Percentiles rank a stretch among this genome's conserved stretches.
These are phyloP conservation scores for Pantherophis vulpinus DNA, from an alignment of 2,797 vertebrate species.

Conservation along the genomic window DNA sequence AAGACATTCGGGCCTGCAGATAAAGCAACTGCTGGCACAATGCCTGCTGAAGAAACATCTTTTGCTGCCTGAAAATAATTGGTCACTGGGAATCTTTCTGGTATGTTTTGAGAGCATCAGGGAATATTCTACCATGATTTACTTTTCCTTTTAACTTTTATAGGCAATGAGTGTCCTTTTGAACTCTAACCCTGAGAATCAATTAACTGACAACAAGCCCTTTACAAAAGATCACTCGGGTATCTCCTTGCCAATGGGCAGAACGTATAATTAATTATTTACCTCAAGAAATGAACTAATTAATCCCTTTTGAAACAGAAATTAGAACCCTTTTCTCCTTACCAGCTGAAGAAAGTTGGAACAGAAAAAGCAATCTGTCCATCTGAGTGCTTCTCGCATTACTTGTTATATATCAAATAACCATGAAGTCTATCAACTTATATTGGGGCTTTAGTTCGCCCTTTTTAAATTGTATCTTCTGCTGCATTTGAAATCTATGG, in stretches of 20 bases:
- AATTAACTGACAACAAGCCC: conserved; percentile 11
- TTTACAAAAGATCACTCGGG: not conserved
- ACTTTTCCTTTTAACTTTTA: not conserved
- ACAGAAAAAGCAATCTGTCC: not conserved
- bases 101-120: not conserved
- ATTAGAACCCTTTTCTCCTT: conserved; percentile 13
- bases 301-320: conserved; percentile 17
- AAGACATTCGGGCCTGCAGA: not conserved
- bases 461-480: not conserved
- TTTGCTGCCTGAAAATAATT: not conserved
- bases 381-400: not conserved
- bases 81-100: not conserved
- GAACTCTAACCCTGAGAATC: conserved; percentile 11
- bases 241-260: conserved; percentile 13
- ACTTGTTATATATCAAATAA: not conserved
- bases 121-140: not conserved
- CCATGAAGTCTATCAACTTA: not conserved
- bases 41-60: not conserved
- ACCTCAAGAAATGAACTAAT: conserved; percentile 12
- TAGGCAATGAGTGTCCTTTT: conserved; percentile 1
- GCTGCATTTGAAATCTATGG: not conserved
- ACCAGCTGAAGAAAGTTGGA: not conserved
- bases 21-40: not conserved
- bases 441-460: not conserved
- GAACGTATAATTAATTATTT: conserved; percentile 22